Evolutionary conservation across 2,113 vertebrate species (phyloP).

Genomic region (Hyperopisus bebe): DNA sequence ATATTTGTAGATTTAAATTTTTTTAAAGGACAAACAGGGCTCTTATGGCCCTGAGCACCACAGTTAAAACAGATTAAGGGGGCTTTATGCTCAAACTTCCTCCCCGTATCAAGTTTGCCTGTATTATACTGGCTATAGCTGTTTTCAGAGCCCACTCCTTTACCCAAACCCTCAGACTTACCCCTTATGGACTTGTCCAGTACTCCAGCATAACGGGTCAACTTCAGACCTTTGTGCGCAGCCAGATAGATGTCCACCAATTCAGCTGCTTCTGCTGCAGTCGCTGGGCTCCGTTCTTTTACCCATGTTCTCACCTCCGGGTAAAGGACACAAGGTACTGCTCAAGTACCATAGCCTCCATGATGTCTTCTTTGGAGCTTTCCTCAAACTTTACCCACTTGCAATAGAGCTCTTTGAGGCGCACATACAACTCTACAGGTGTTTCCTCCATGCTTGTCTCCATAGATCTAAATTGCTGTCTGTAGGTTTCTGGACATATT

Average conservation of each 20-base stretch:
- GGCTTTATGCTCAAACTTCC: not conserved
- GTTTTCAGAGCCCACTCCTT: constrained; percentile 3
- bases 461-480: too few relatives aligned
- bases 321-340: not conserved
- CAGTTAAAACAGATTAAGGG: not conserved
- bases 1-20: not conserved
- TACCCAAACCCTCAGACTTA: constrained; percentile 1
- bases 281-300: too few relatives aligned
- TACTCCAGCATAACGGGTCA: not conserved
- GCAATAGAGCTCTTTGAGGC: too few relatives aligned
- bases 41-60: not conserved
- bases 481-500: too few relatives aligned
- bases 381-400: too few relatives aligned
- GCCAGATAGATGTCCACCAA: not conserved
- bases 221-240: not conserved
- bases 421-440: too few relatives aligned
- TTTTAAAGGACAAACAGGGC: not conserved
- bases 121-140: not conserved
- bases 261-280: not conserved
- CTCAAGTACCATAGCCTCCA: too few relatives aligned
- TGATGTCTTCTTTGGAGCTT: too few relatives aligned
- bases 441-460: too few relatives aligned
- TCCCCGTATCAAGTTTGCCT: too few relatives aligned
- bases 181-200: not conserved
- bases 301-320: too few relatives aligned